A percentile compares a stretch with the other conserved stretches of the same genome.
Evolutionary conservation across 2,113 vertebrate genomes (phyloP).

Genomic region (Pseudonaja textilis): DNA sequence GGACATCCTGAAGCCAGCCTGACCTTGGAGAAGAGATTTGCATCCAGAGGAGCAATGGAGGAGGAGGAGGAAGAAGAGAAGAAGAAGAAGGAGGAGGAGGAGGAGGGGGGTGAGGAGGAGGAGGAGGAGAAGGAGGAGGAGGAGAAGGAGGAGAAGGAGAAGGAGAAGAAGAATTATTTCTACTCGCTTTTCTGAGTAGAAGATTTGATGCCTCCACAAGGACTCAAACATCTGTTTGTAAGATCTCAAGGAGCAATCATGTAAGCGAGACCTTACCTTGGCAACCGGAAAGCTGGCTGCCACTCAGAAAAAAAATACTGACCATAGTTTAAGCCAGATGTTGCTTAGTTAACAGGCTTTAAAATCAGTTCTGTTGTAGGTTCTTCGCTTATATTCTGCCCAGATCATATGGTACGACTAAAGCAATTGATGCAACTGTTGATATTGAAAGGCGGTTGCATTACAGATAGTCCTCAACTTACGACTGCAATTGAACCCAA

Average conservation of each 20-base stretch:
- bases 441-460: neutral
- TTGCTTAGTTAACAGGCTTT: neutral
- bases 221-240: neutral
- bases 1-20: fast-evolving
- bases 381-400: neutral
- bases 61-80: too few species aligned
- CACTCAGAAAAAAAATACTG: neutral
- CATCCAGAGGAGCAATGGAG: neutral
- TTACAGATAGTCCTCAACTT: neutral
- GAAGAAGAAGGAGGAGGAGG: too few species aligned
- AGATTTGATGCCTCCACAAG: neutral
- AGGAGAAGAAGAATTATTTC: neutral
- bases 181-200: neutral
- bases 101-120: too few species aligned
- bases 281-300: neutral
- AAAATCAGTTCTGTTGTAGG: neutral
- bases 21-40: neutral
- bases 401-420: neutral
- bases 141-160: too few species aligned
- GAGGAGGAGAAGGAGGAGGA: too few species aligned
- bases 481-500: neutral
- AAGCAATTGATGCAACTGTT: neutral
- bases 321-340: neutral
- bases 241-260: neutral
- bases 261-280: neutral